phyloP scores from a whole-genome alignment of 2,113 vertebrate species.

The Baryphthengus martii region DNA sequence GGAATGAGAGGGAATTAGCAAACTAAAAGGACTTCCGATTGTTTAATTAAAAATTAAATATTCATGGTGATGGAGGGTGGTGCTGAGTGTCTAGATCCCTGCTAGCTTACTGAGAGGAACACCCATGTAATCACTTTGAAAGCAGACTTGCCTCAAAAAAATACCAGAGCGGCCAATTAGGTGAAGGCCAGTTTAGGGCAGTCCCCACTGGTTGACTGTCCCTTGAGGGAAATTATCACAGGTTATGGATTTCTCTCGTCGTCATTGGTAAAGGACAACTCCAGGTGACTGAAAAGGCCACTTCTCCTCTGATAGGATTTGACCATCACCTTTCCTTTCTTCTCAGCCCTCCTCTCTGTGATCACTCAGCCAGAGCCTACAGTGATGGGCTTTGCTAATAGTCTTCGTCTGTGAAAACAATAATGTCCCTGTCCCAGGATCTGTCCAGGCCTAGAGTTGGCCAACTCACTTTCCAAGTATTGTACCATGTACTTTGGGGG shows the following conservation, averaged over 20 bases:
- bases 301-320: not conserved
- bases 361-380: not conserved
- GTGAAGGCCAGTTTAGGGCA: not conserved
- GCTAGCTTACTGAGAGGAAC: not conserved
- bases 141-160: not conserved
- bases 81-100: not conserved
- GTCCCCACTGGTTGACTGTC: not conserved
- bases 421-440: too few relatives aligned
- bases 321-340: not conserved
- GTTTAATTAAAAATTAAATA: constrained; percentile 23
- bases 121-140: not conserved
- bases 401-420: not conserved
- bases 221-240: not conserved
- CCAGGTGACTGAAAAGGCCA: not conserved
- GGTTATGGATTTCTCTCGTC: not conserved
- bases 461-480: not conserved
- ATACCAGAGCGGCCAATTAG: not conserved
- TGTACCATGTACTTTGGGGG: not conserved
- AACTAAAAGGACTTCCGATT: not conserved
- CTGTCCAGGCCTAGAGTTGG: not conserved
- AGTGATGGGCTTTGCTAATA: not conserved
- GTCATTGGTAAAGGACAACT: not conserved
- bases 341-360: not conserved
- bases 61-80: not conserved
- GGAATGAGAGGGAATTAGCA: not conserved